Evolutionary conservation across 2,113 vertebrate genomes (phyloP).

Genomic region (Podiceps cristatus): DNA sequence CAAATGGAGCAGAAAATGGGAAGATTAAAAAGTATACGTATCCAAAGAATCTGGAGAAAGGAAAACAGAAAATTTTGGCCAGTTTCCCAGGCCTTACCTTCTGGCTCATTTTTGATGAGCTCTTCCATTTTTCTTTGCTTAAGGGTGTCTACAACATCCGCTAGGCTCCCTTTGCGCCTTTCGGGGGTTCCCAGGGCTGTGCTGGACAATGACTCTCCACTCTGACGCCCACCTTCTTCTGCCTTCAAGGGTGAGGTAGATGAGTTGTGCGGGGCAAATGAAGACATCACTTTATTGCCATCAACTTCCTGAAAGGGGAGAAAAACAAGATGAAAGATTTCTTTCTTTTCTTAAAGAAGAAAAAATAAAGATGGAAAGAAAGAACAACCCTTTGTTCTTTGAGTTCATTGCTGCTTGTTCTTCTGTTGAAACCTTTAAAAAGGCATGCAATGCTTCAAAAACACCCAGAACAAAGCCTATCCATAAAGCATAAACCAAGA

Average conservation of each 20-base stretch:
- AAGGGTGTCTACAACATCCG: slow-evolving; percentile 96
- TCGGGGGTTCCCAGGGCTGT: slow-evolving; percentile 91
- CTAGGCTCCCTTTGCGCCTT: slow-evolving; percentile 96
- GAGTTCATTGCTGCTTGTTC: slow-evolving; percentile 46
- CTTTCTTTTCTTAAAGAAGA: slow-evolving; percentile 1
- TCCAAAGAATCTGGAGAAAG: background rate
- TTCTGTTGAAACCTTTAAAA: slow-evolving; percentile 49
- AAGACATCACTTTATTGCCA: slow-evolving; percentile 92
- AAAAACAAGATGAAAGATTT: slow-evolving; percentile 26
- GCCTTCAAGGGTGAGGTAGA: slow-evolving; percentile 99
- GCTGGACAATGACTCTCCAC: slow-evolving; percentile 86
- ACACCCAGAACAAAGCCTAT: slow-evolving; percentile 63
- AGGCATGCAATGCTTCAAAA: slow-evolving; percentile 47
- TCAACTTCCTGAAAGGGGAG: slow-evolving; percentile 88
- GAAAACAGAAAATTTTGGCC: background rate
- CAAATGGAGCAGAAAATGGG: background rate
- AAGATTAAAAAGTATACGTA: background rate
- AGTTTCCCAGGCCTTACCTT: slow-evolving; percentile 85
- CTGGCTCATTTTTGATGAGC: slow-evolving; percentile 97
- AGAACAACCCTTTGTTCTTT: slow-evolving; percentile 31
- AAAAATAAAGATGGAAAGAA: background rate
- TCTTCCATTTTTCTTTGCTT: slow-evolving; percentile 99
- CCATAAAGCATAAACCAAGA: slow-evolving; percentile 57
- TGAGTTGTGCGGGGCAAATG: slow-evolving; percentile 94
- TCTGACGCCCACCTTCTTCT: slow-evolving; percentile 89